These are phyloP conservation scores for Nettapus auritus DNA, from an alignment of 2,113 vertebrate genomes.

Conservation along the genomic window DNA sequence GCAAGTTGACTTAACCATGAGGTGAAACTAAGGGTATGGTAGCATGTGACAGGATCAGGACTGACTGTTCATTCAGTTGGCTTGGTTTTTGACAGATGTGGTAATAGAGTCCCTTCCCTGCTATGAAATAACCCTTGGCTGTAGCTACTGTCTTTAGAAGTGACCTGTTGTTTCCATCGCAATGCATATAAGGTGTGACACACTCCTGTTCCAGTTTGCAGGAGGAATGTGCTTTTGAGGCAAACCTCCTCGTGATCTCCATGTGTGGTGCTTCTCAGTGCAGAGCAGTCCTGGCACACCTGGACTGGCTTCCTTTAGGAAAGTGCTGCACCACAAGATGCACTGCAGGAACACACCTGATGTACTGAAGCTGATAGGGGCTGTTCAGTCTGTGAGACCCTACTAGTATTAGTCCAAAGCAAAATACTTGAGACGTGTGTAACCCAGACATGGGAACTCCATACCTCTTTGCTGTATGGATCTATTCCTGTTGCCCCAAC, in stretches of 20 bases:
- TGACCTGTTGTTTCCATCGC: not conserved
- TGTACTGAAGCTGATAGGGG: not conserved
- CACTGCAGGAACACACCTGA: fast-evolving
- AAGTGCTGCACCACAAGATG: not conserved
- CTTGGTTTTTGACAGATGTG: not conserved
- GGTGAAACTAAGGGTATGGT: not conserved
- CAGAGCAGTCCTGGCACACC: not conserved
- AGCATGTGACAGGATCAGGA: not conserved
- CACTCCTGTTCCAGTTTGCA: not conserved
- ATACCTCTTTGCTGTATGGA: not conserved
- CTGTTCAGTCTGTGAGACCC: not conserved
- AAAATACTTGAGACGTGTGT: not conserved
- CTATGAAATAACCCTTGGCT: not conserved
- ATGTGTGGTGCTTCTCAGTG: fast-evolving
- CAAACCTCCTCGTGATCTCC: not conserved
- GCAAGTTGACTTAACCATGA: not conserved
- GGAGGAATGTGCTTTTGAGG: not conserved
- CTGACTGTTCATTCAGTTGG: not conserved
- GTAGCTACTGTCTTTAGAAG: not conserved
- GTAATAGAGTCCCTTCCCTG: not conserved
- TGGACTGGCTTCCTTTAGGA: not conserved
- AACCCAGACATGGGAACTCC: not conserved
- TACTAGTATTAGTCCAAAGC: not conserved
- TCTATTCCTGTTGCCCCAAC: not conserved
- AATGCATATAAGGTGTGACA: fast-evolving